Evolutionary conservation across 1,140 invertebrate species (phyloP), one percentile per base, ranked within the genome.

Genomic region (Ephestia elutella): DNA sequence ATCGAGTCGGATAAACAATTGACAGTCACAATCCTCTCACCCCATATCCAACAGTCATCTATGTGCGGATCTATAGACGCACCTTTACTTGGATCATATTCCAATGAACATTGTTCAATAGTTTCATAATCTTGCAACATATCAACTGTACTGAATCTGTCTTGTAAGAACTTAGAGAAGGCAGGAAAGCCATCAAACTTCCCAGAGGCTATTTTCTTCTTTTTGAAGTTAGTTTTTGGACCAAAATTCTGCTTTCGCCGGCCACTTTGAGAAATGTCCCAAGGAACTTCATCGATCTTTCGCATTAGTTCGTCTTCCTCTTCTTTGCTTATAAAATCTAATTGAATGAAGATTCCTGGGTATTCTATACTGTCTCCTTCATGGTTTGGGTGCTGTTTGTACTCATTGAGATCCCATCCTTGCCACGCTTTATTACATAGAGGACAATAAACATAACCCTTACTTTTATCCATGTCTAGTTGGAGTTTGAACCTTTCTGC

Each of bases 31-130:
- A 99, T 95, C 63, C 98, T 92, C 87, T 99, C 97, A 20, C 98
- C 98, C 98, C 98, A 99, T 44, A 99, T 93, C 98, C 98, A 99
- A 80, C 96, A 97, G 78, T 99, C 98, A 89, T 99, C 98, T 68
- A 99, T 95, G 82, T 99, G 98, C 0, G 97, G 96, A 89, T 99
- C 98, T 73, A 99, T 99, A 0, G 95, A 96, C 7, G 98, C 95
- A 7, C 97, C 97, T 75, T 95, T 92, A 69, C 90, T 86, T 5
- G 94, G 92, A 60, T 94, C 91, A 89, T 99, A 99, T 77, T 99
- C 98, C 59, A 99, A 90, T 61, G 97, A 96, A 83, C 98, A 99
- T 72, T 99, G 95, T 87, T 99, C 98, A 48, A 99, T 96, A 0
- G 96, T 96, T 82, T 94, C 89, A 89, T 97, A 99, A 78, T 93